These are phyloP conservation scores for Sebastes cheni DNA, from an alignment of 2,797 vertebrate genomes.

Conservation along the genomic window DNA sequence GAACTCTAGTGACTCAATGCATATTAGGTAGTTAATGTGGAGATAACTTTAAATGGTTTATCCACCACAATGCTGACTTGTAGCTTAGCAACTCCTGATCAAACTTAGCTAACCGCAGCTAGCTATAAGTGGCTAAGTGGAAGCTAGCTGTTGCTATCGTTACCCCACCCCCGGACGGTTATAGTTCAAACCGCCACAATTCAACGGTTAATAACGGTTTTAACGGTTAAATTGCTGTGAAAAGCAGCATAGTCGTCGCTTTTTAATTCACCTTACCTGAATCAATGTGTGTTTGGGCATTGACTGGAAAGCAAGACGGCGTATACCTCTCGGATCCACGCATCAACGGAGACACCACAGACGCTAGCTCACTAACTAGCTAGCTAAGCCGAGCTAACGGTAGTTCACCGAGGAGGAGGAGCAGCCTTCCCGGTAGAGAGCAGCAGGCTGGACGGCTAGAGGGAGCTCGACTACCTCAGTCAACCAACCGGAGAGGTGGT, in stretches of 20 bases:
- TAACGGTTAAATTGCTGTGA: neutral
- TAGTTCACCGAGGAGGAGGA: constrained; percentile 47
- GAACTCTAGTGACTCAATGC: neutral
- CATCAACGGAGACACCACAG: constrained; percentile 80
- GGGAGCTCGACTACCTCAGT: constrained; percentile 72
- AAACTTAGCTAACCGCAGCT: constrained; percentile 57
- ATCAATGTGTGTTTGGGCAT: constrained; percentile 82
- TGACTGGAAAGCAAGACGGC: constrained; percentile 80
- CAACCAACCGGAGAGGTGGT: constrained; percentile 67
- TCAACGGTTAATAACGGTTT: constrained; percentile 12
- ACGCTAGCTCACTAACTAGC: constrained; percentile 83
- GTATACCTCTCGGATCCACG: constrained; percentile 80
- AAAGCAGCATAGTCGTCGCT: neutral
- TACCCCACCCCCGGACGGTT: constrained; percentile 78
- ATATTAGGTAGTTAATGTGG: neutral
- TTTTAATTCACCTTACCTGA: constrained; percentile 71
- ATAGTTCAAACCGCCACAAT: constrained; percentile 43
- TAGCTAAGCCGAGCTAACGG: constrained; percentile 71
- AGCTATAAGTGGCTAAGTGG: constrained; percentile 41
- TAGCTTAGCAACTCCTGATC: neutral
- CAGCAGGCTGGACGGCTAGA: constrained; percentile 68
- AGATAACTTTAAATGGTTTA: neutral
- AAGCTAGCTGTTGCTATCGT: constrained; percentile 47
- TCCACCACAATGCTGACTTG: neutral
- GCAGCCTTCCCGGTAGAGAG: constrained; percentile 76